phyloP scores from a whole-genome alignment of 2,888 invertebrate species.

The Rhagophthalmus giganteus region DNA sequence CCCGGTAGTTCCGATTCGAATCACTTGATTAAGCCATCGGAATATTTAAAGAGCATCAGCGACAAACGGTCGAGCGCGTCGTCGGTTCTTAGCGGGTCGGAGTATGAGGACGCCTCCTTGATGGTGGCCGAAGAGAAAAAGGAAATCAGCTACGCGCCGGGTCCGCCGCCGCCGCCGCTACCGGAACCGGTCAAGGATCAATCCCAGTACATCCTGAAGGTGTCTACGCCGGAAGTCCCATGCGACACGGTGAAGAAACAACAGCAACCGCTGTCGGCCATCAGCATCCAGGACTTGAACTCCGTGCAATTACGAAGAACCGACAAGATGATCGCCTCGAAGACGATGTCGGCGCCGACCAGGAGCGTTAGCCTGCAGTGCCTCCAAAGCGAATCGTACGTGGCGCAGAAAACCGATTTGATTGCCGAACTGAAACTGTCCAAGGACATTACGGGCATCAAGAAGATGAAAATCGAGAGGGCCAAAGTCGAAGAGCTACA shows the following conservation, averaged over 20 bases:
- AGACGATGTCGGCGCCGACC: slow-evolving; percentile 79
- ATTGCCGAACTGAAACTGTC: slow-evolving; percentile 92
- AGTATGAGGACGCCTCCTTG: slow-evolving; percentile 46
- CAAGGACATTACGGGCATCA: slow-evolving; percentile 91
- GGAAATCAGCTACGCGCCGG: slow-evolving; percentile 26
- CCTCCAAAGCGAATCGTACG: slow-evolving; percentile 70
- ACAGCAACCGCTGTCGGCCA: slow-evolving; percentile 80
- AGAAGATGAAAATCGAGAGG: slow-evolving; percentile 88
- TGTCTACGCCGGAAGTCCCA: slow-evolving; percentile 20
- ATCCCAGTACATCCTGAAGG: slow-evolving; percentile 50
- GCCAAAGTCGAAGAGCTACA: slow-evolving; percentile 81
- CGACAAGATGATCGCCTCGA: slow-evolving; percentile 73
- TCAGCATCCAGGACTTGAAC: slow-evolving; percentile 84
- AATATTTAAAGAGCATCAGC: slow-evolving; percentile 83
- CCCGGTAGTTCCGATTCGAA: slow-evolving; percentile 70
- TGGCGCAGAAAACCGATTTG: slow-evolving; percentile 78
- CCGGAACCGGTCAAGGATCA: slow-evolving; percentile 42
- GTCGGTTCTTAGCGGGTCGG: slow-evolving; percentile 54
- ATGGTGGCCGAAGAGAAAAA: slow-evolving; percentile 30
- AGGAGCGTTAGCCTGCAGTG: slow-evolving; percentile 78
- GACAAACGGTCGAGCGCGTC: slow-evolving; percentile 60
- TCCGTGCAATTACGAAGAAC: slow-evolving; percentile 80
- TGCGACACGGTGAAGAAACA: slow-evolving; percentile 53
- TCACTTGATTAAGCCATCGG: slow-evolving; percentile 88
- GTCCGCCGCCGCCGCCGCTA: slow-evolving; percentile 60